Conservation (phyloP, 1,140 invertebrate species). For the Meteorus sp. region DNA sequence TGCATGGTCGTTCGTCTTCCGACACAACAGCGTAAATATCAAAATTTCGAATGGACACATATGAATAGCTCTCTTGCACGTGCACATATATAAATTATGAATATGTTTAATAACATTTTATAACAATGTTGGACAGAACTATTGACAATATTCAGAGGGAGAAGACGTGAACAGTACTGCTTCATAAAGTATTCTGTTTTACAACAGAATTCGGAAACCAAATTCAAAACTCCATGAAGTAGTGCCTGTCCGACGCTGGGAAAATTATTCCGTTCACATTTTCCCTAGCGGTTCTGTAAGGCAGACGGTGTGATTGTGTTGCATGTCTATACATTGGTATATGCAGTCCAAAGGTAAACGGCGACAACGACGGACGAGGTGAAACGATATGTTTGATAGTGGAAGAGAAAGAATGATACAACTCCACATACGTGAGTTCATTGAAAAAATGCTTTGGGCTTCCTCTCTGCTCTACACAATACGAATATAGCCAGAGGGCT, state of each 20-base stretch:
- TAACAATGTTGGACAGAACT: too few species aligned
- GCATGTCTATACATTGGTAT: neutral
- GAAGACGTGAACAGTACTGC: too few species aligned
- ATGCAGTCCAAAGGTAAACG: neutral
- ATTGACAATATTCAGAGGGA: too few species aligned
- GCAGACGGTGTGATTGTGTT: too few species aligned
- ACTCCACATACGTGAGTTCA: constrained; percentile 19
- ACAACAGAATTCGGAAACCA: too few species aligned
- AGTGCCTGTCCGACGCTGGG: neutral
- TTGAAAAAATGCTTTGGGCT: constrained; percentile 10
- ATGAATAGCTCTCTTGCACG: neutral
- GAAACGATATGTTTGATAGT: constrained; percentile 8
- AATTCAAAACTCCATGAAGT: too few species aligned
- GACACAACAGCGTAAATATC: constrained; percentile 4
- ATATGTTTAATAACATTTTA: neutral
- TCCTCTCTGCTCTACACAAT: neutral
- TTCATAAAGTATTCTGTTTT: neutral
- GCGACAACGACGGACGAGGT: neutral
- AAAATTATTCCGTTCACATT: constrained; percentile 25
- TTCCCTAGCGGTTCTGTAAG: neutral
- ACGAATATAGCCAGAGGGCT: neutral
- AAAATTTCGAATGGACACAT: neutral
- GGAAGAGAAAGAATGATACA: constrained; percentile 1
- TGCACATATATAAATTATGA: neutral
- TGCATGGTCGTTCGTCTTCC: constrained; percentile 18